A percentile compares a stretch with the other conserved stretches of the same genome.
Conservation (phyloP, 2,797 vertebrate genomes). For the Phalanger gymnotis region DNA sequence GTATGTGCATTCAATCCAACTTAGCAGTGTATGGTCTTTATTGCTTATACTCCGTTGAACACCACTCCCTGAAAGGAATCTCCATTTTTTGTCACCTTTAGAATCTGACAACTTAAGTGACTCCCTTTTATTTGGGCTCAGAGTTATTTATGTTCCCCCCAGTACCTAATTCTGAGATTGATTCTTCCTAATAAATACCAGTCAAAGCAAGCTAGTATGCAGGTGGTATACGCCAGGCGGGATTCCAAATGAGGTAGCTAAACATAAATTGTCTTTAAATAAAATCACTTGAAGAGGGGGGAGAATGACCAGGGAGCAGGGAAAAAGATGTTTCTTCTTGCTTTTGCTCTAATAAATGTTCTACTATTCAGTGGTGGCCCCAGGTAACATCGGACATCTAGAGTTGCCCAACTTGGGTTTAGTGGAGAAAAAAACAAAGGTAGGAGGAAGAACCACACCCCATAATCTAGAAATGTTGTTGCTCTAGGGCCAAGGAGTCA, state of each 20-base stretch:
- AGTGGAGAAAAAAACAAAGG: background rate
- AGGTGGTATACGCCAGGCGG: background rate
- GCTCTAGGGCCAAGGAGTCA: background rate
- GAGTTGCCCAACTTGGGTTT: background rate
- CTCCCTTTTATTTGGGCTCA: background rate
- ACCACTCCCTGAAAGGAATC: background rate
- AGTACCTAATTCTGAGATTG: background rate
- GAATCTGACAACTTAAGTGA: background rate
- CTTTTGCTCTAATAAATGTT: background rate
- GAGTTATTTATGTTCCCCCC: background rate
- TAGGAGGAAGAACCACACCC: background rate
- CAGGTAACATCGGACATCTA: background rate
- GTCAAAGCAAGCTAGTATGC: background rate
- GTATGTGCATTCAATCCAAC: background rate
- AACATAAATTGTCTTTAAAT: background rate
- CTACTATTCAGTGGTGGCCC: background rate
- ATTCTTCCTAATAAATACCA: slow-evolving; percentile 21
- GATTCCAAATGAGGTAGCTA: background rate
- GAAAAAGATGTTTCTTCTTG: background rate
- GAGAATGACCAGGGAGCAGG: background rate
- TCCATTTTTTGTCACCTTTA: background rate
- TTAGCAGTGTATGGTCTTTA: background rate
- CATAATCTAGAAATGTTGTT: background rate
- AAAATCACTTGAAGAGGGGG: background rate
- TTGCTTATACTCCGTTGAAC: background rate